Percentiles rank a stretch among this genome's conserved stretches.
phyloP scores from a whole-genome alignment of 2,888 invertebrate genomes.

The Parelbella ahira region DNA sequence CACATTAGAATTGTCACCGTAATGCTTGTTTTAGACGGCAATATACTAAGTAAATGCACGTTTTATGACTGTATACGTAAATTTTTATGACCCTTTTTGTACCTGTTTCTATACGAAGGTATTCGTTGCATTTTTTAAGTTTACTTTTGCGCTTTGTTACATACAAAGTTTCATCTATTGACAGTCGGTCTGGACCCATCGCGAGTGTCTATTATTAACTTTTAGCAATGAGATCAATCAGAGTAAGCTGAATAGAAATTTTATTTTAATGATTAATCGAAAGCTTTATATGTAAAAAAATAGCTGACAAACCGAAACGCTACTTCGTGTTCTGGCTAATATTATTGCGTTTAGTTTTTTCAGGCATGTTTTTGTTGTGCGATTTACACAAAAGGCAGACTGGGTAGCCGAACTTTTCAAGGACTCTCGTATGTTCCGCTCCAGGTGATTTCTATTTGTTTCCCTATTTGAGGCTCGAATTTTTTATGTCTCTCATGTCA shows the following conservation, averaged over 20 bases:
- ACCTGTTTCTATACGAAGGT: conserved; percentile 1
- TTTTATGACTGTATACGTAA: conserved; percentile 59
- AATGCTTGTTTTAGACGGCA: conserved; percentile 53
- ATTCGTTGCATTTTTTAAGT: conserved; percentile 10
- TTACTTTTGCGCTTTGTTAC: conserved; percentile 23
- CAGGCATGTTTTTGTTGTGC: conserved; percentile 42
- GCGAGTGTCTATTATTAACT: conserved; percentile 40
- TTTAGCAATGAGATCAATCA: conserved; percentile 51
- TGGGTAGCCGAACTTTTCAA: conserved; percentile 71
- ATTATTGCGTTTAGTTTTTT: conserved; percentile 48
- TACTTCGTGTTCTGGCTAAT: conserved; percentile 49
- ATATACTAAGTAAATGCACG: conserved; percentile 60
- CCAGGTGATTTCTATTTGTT: conserved; percentile 48
- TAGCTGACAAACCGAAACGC: conserved; percentile 63
- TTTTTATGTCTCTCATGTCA: too few relatives aligned
- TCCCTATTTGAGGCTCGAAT: conserved; percentile 27
- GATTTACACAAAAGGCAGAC: conserved; percentile 56
- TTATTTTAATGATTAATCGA: conserved; percentile 58
- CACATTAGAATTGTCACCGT: conserved; percentile 60
- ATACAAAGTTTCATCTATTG: conserved; percentile 7
- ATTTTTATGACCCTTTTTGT: conserved; percentile 20
- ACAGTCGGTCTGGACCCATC: conserved; percentile 36
- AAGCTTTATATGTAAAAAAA: conserved; percentile 54
- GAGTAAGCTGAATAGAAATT: conserved; percentile 43
- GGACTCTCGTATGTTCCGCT: conserved; percentile 61